phyloP scores from a whole-genome alignment of 2,888 invertebrate species.

The Allygus modestus region DNA sequence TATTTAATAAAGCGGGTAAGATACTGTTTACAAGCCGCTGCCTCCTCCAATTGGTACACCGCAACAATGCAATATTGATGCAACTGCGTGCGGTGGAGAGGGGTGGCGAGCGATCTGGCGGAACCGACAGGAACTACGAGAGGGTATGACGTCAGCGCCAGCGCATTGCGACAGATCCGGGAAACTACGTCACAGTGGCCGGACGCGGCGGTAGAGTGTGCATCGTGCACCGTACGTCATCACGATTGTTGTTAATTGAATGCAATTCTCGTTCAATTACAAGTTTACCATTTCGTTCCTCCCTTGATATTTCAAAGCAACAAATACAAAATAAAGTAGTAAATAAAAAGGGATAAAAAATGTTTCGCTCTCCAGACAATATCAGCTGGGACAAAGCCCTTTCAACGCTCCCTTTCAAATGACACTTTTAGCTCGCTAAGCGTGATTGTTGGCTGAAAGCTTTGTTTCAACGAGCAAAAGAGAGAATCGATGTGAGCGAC shows the following conservation, averaged over 20 bases:
- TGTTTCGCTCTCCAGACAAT: neutral
- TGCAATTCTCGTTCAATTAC: too few relatives aligned
- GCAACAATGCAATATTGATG: slow-evolving; percentile 49
- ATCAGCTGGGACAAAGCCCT: neutral
- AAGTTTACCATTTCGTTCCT: neutral
- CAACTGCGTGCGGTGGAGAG: slow-evolving; percentile 12
- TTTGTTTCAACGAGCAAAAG: neutral
- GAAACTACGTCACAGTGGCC: neutral
- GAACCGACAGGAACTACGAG: slow-evolving; percentile 10
- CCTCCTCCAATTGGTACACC: neutral
- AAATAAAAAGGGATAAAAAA: neutral
- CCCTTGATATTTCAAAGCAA: neutral
- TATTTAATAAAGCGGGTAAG: neutral
- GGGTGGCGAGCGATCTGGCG: slow-evolving; percentile 46
- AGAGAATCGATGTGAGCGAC: neutral
- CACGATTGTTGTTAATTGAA: neutral
- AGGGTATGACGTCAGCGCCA: slow-evolving; percentile 49
- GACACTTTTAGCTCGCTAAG: slow-evolving; percentile 32
- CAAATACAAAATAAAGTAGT: neutral
- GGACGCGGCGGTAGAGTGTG: neutral
- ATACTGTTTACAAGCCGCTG: neutral
- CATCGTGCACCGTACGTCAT: neutral
- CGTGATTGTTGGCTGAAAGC: neutral
- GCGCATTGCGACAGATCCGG: slow-evolving; percentile 56
- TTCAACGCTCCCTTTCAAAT: slow-evolving; percentile 13